Percentiles rank a stretch among this genome's conserved stretches.
These are phyloP conservation scores for Lepidurus arcticus DNA, from an alignment of 1,140 invertebrate genomes.

Conservation along the genomic window DNA sequence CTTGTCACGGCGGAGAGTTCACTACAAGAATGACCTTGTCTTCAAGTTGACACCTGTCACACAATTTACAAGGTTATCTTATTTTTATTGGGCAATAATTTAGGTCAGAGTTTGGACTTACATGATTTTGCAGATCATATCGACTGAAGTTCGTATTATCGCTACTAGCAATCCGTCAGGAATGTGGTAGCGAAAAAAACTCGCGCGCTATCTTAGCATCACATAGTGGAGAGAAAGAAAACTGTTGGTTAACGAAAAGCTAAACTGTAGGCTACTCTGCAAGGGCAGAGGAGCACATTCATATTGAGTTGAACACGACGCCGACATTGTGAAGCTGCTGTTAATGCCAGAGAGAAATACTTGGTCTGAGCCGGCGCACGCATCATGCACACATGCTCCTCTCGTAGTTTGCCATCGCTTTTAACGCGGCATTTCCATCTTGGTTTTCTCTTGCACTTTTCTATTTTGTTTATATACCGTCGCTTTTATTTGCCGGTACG, in stretches of 20 bases:
- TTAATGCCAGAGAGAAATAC: neutral
- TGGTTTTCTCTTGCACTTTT: neutral
- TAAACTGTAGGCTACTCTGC: neutral
- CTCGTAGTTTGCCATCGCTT: neutral
- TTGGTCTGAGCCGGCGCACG: neutral
- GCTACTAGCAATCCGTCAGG: too few relatives aligned
- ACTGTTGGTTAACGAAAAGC: neutral
- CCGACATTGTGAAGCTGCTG: neutral
- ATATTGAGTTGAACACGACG: neutral
- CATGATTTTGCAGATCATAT: too few relatives aligned
- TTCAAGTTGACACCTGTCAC: too few relatives aligned
- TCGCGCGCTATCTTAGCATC: neutral
- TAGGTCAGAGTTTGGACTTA: too few relatives aligned
- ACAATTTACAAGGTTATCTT: too few relatives aligned
- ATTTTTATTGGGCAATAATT: too few relatives aligned
- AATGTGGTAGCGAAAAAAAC: neutral
- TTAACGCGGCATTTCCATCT: neutral
- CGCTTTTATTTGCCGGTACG: neutral
- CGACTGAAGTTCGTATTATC: too few relatives aligned
- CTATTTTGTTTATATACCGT: neutral
- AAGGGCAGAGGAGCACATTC: neutral
- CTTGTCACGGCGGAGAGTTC: too few relatives aligned
- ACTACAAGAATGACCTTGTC: too few relatives aligned
- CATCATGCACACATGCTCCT: conserved; percentile 2
- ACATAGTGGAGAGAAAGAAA: neutral